These are phyloP conservation scores for Netta rufina DNA, from an alignment of 2,797 vertebrate genomes.

Conservation along the genomic window DNA sequence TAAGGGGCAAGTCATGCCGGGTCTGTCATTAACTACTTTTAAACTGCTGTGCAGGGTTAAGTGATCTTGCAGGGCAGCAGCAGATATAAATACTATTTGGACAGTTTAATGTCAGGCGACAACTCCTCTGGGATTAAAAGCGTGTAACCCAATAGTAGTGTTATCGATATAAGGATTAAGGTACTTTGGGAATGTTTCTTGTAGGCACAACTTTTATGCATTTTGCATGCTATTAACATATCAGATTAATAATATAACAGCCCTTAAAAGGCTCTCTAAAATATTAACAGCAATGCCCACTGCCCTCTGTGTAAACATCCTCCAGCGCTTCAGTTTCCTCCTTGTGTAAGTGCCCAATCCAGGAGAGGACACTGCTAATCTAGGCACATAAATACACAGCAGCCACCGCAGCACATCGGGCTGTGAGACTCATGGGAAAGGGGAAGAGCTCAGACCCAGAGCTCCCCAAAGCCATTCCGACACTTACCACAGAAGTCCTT, in stretches of 20 bases:
- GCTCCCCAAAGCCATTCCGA: background rate
- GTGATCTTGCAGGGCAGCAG: conserved; percentile 84
- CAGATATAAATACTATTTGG: conserved; percentile 94
- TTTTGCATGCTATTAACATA: conserved; percentile 1
- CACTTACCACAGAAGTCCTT: background rate
- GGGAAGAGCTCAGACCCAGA: background rate
- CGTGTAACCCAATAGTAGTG: conserved; percentile 85
- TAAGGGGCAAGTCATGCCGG: conserved; percentile 79
- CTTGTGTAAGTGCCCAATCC: background rate
- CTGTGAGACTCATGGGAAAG: background rate
- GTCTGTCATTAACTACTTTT: conserved; percentile 90
- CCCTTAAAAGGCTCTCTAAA: background rate
- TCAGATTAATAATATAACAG: background rate
- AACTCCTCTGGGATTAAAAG: conserved; percentile 94
- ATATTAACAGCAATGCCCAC: background rate
- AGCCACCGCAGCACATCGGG: background rate
- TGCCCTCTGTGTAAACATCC: background rate
- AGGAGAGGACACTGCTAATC: background rate
- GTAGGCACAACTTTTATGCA: background rate
- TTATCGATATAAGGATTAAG: conserved; percentile 87
- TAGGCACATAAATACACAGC: background rate
- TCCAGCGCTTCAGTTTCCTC: background rate
- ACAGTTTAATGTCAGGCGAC: conserved; percentile 97
- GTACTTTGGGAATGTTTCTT: conserved; percentile 67
- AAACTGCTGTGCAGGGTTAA: conserved; percentile 87